These are phyloP conservation scores for Microhierax caerulescens DNA, from an alignment of 2,797 vertebrate species.

Conservation along the genomic window DNA sequence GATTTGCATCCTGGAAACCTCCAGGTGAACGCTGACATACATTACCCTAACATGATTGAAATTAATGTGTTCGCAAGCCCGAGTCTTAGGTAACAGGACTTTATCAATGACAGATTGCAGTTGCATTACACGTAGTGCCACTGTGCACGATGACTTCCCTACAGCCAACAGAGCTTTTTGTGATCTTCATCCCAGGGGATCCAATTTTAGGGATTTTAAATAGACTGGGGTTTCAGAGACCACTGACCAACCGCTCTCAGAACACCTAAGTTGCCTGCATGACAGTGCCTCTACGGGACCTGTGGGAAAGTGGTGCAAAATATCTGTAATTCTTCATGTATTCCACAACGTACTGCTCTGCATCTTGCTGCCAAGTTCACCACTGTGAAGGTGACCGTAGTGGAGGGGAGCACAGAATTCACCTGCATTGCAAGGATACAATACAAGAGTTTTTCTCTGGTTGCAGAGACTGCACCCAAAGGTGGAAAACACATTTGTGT, in stretches of 20 bases:
- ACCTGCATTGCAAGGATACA: neutral
- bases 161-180: neutral
- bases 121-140: fast-evolving
- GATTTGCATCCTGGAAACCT: neutral
- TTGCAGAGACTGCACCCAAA: neutral
- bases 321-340: neutral
- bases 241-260: neutral
- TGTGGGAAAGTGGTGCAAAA: neutral
- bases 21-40: fast-evolving
- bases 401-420: neutral
- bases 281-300: neutral
- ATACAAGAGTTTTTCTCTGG: fast-evolving
- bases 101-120: neutral
- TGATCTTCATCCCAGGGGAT: neutral
- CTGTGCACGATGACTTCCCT: neutral
- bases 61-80: neutral
- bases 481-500: fast-evolving
- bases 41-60: neutral
- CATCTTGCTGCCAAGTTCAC: neutral
- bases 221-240: neutral
- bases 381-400: neutral
- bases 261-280: neutral
- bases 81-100: neutral
- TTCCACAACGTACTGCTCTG: neutral
- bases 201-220: neutral